Conservation (phyloP, 1,140 invertebrate species). For the Batillaria attramentaria region DNA sequence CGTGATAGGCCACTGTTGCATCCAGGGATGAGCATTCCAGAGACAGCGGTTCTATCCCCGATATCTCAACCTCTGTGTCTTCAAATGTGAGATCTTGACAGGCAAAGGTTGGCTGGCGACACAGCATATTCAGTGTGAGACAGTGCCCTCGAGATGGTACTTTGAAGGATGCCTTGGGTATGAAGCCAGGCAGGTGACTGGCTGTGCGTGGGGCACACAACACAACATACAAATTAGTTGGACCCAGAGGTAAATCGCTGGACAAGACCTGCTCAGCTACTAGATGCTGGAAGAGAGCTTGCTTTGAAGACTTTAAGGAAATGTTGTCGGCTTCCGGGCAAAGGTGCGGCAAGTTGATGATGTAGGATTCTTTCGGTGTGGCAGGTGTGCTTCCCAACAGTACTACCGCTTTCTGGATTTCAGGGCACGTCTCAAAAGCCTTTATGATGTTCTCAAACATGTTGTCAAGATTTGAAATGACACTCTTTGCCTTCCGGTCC, state of each 20-base stretch:
- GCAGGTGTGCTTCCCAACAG: conserved; percentile 57
- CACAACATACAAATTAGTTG: conserved; percentile 50
- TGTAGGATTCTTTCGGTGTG: conserved; percentile 63
- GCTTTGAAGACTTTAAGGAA: conserved; percentile 47
- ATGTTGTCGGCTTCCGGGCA: conserved; percentile 58
- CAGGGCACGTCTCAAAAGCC: conserved; percentile 58
- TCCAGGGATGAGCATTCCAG: conserved; percentile 40
- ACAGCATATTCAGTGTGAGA: conserved; percentile 47
- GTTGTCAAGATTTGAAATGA: conserved; percentile 48
- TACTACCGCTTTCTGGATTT: conserved; percentile 55
- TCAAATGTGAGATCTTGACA: conserved; percentile 49
- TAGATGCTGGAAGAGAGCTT: conserved; percentile 55
- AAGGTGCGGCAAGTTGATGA: conserved; percentile 55
- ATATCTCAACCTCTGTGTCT: conserved; percentile 53
- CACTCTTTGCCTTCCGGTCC: conserved; percentile 42
- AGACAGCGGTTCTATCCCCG: conserved; percentile 59
- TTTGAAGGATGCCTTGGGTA: conserved; percentile 55
- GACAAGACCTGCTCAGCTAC: conserved; percentile 54
- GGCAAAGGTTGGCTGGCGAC: conserved; percentile 31
- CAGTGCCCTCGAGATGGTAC: conserved; percentile 44
- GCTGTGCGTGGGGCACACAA: conserved; percentile 51
- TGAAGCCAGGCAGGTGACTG: conserved; percentile 51
- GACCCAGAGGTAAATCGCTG: conserved; percentile 43
- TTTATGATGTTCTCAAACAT: conserved; percentile 50
- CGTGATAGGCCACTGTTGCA: neutral